Percentiles rank a stretch among this genome's conserved stretches.
phyloP scores from a whole-genome alignment of 1,140 invertebrate genomes.

The Idris sp. region DNA sequence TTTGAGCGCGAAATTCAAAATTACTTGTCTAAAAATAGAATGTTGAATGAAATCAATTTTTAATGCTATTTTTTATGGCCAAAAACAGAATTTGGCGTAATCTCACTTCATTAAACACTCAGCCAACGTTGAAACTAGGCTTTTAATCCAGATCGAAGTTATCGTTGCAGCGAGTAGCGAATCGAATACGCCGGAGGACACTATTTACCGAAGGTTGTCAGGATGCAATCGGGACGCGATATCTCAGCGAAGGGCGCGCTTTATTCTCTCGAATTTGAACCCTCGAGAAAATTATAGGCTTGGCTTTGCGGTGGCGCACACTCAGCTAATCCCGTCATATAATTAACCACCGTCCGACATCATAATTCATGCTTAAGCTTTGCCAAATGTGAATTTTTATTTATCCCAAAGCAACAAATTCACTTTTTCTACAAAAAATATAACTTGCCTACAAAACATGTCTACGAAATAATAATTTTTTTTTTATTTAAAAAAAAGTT shows the following conservation, averaged over 20 bases:
- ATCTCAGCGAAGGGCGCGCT: constrained; percentile 63
- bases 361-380: constrained; percentile 72
- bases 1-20: too few relatives aligned
- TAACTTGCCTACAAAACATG: too few relatives aligned
- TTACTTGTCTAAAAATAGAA: too few relatives aligned
- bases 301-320: constrained; percentile 67
- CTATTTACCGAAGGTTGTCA: constrained; percentile 49
- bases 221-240: constrained; percentile 58
- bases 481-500: too few relatives aligned
- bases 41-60: too few relatives aligned
- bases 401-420: constrained; percentile 14
- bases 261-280: constrained; percentile 72
- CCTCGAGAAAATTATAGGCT: constrained; percentile 75
- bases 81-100: neutral
- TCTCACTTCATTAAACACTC: constrained; percentile 17
- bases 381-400: constrained; percentile 52
- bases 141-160: constrained; percentile 53
- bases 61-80: too few relatives aligned
- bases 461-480: too few relatives aligned
- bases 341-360: constrained; percentile 71
- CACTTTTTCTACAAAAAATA: too few relatives aligned
- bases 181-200: constrained; percentile 45
- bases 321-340: constrained; percentile 74
- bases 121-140: constrained; percentile 16
- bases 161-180: constrained; percentile 17